Evolutionary conservation across 2,113 vertebrate species (phyloP).

Genomic region (Scatophagus argus): DNA sequence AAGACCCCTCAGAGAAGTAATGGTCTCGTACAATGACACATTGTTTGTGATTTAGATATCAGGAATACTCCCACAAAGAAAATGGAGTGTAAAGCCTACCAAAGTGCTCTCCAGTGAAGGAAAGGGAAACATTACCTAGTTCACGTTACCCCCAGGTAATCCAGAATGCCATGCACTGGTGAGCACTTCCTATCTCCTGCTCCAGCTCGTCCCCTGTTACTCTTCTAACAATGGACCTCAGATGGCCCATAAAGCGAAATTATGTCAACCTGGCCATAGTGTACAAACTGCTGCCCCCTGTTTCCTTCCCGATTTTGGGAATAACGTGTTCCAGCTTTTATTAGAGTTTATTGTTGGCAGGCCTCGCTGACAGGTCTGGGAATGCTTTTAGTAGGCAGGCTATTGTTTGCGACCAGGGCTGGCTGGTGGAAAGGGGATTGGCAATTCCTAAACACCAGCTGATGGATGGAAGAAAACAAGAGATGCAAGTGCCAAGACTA

Average conservation of each 20-base stretch:
- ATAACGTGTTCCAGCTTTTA: slow-evolving; percentile 77
- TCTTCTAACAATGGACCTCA: slow-evolving; percentile 79
- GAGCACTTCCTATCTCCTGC: slow-evolving; percentile 70
- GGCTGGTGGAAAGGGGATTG: slow-evolving; percentile 46
- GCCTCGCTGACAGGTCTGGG: slow-evolving; percentile 71
- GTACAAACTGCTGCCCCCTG: slow-evolving; percentile 74
- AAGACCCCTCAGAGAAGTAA: slow-evolving; percentile 30
- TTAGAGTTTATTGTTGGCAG: slow-evolving; percentile 75
- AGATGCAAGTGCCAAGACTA: slow-evolving; percentile 8
- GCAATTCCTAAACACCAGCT: slow-evolving; percentile 46
- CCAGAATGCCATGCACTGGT: slow-evolving; percentile 57
- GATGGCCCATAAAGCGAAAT: slow-evolving; percentile 71
- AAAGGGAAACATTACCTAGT: slow-evolving; percentile 62
- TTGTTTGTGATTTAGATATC: slow-evolving; percentile 40
- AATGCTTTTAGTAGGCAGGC: slow-evolving; percentile 64
- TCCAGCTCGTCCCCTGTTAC: slow-evolving; percentile 67
- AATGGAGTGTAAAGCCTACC: slow-evolving; percentile 36
- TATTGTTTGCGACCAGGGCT: slow-evolving; percentile 66
- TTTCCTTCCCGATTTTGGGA: slow-evolving; percentile 80
- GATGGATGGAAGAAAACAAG: slow-evolving; percentile 58
- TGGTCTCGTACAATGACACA: slow-evolving; percentile 39
- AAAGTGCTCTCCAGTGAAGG: slow-evolving; percentile 27
- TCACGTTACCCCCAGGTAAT: slow-evolving; percentile 55
- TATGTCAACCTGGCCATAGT: slow-evolving; percentile 68
- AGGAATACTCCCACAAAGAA: slow-evolving; percentile 46